Evolutionary conservation across 1,140 invertebrate genomes (phyloP), one percentile per base, ranked within the genome.

Genomic region (Camponotus floridanus): DNA sequence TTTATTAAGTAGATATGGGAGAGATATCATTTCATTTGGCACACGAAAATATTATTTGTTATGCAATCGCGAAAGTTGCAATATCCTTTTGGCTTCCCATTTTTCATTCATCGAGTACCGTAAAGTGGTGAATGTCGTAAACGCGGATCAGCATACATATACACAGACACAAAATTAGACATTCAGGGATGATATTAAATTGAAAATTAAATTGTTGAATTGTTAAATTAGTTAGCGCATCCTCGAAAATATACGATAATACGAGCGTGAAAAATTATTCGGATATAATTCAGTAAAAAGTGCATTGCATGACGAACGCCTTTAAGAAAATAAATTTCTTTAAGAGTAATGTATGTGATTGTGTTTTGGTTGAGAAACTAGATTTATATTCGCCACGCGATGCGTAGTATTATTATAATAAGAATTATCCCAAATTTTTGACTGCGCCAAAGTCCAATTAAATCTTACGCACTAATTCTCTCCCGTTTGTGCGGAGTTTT

Each of bases 401-500:
- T 86, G 48, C 65, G 74, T 88, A 76, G 70, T 65, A 61, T 76
- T 76, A 68, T 65, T 76, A 67, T 67, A 70, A 57, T 51, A 62
- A 86, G 78, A 68, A 36, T 62, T 86, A 31, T 86, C 31, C 70
- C 76, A 85, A 87, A 26, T 26, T 85, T 89, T 87, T 76, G 81
- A 76, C 33, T 68, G 70, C 51, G 81, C 74, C 87, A 57, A 26
- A 62, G 55, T 65, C 73, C 61, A 42, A 51, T 13, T 36, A 61
- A 39, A 76, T 62, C 81, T 62, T 55, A 45, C 42, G 31, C 59
- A 36, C 45, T 65, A 31, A 62, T 88, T 89, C 84, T 42, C 42
- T 64, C 18, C 59, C 55, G 21, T 51, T 33, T 18, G 21, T 51
- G 42, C 36, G 21, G 57, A 73, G 45, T 83, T 89, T 78, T 65